These are phyloP conservation scores for Strix uralensis DNA, from an alignment of 2,113 vertebrate genomes.

Conservation along the genomic window DNA sequence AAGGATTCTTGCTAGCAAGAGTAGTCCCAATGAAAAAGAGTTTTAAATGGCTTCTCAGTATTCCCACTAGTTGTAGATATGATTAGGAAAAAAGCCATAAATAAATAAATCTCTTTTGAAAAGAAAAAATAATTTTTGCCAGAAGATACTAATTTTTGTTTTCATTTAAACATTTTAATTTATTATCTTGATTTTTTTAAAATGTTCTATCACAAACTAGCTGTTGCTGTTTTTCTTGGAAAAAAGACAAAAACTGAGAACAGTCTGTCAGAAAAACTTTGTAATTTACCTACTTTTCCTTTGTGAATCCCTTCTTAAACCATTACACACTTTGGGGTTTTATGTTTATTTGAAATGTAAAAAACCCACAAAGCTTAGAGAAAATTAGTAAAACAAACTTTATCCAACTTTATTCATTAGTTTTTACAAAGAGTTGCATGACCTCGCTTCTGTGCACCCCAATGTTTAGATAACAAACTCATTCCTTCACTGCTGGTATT, in stretches of 20 bases:
- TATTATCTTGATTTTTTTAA: neutral
- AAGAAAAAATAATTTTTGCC: accelerated
- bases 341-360: neutral
- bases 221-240: neutral
- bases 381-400: neutral
- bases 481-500: neutral
- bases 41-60: neutral
- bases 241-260: neutral
- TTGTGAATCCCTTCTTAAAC: neutral
- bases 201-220: neutral
- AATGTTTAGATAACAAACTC: neutral
- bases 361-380: neutral
- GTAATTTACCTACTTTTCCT: neutral
- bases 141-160: neutral
- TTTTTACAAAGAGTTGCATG: neutral
- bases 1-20: neutral
- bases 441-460: neutral
- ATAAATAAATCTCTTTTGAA: neutral
- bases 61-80: neutral
- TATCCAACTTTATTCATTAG: neutral
- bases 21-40: neutral
- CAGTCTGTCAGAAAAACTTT: neutral
- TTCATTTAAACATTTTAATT: neutral
- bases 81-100: neutral
- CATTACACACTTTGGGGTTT: neutral